Evolutionary conservation across 2,888 invertebrate species (phyloP).

Genomic region (Melieria omissa): DNA sequence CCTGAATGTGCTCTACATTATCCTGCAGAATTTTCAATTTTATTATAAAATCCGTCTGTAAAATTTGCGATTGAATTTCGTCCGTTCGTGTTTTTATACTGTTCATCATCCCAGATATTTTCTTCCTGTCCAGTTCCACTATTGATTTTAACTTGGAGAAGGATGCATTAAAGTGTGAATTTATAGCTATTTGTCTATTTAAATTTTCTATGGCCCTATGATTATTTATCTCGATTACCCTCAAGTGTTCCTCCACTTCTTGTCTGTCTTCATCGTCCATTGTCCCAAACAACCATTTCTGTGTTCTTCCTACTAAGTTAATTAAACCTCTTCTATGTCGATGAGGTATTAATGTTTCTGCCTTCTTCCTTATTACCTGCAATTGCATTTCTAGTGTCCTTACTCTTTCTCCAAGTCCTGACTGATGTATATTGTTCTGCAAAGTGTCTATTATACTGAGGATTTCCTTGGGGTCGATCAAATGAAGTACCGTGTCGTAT

Average conservation of each 20-base stretch:
- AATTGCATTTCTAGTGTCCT: too few relatives aligned
- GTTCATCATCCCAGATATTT: not conserved
- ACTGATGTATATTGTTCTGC: too few relatives aligned
- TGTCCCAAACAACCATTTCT: constrained; percentile 8
- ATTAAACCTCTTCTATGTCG: constrained; percentile 2
- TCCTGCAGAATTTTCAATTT: constrained; percentile 1
- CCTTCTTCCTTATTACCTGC: too few relatives aligned
- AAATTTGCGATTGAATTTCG: not conserved
- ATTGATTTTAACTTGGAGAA: not conserved
- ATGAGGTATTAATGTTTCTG: too few relatives aligned
- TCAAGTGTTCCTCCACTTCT: not conserved
- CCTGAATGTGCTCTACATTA: constrained; percentile 10
- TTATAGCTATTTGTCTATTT: not conserved
- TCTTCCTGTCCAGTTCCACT: not conserved
- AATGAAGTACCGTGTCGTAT: too few relatives aligned
- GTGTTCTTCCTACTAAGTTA: not conserved
- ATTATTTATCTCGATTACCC: constrained; percentile 2
- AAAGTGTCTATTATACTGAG: too few relatives aligned
- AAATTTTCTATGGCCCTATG: not conserved
- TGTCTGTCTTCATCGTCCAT: constrained; percentile 13
- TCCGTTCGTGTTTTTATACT: not conserved
- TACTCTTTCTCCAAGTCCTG: too few relatives aligned
- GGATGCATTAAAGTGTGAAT: constrained; percentile 5
- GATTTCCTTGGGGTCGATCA: too few relatives aligned
- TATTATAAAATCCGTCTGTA: not conserved